These are phyloP conservation scores for Pangasius djambal DNA, from an alignment of 2,797 vertebrate genomes.

Conservation along the genomic window DNA sequence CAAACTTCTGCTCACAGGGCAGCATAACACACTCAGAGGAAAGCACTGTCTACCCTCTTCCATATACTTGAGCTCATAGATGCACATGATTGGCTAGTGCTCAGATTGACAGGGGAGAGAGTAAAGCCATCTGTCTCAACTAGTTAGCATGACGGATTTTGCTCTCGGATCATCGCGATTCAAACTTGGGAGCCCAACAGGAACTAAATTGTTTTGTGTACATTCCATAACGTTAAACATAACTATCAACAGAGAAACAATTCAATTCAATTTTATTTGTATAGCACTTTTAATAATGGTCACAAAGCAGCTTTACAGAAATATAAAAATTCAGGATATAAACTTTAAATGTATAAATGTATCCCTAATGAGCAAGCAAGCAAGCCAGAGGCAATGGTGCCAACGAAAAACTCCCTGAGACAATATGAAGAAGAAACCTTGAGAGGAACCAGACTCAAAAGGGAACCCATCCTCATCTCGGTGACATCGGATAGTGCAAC, in stretches of 20 bases:
- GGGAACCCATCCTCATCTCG: too few species aligned
- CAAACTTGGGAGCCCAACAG: neutral
- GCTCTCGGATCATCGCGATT: neutral
- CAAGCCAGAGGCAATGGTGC: too few species aligned
- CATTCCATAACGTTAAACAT: neutral
- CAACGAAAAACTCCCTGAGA: too few species aligned
- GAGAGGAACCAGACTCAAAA: too few species aligned
- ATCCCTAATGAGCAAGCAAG: too few species aligned
- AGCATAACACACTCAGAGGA: neutral
- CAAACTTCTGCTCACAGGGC: neutral
- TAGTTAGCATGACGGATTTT: neutral
- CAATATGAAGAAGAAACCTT: too few species aligned
- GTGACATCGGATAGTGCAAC: too few species aligned
- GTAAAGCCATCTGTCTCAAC: neutral
- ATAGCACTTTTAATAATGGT: too few species aligned
- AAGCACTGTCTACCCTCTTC: neutral
- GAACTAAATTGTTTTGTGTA: neutral
- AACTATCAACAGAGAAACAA: neutral
- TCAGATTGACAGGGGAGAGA: neutral
- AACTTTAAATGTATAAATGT: too few species aligned
- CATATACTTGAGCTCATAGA: neutral
- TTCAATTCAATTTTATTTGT: too few species aligned
- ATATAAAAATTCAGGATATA: too few species aligned
- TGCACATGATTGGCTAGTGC: neutral
- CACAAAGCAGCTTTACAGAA: too few species aligned